Conservation (phyloP, 2,888 invertebrate species). For the Philereme vetulata region DNA sequence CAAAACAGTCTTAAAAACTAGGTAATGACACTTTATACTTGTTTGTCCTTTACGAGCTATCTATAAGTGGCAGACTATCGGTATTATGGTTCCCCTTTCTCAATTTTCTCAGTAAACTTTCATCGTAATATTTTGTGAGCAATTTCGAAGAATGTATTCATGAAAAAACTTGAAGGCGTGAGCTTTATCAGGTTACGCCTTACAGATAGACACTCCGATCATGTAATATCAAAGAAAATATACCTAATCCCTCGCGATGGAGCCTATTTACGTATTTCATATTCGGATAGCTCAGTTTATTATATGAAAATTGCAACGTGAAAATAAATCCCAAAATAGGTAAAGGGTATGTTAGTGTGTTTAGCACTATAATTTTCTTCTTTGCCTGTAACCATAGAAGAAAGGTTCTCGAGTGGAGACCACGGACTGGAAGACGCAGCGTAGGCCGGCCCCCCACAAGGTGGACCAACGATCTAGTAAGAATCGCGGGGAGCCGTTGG, state of each 20-base stretch:
- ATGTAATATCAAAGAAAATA: neutral
- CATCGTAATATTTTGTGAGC: slow-evolving; percentile 1
- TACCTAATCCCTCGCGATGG: neutral
- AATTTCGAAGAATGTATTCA: slow-evolving; percentile 6
- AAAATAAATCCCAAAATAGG: neutral
- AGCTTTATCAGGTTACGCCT: neutral
- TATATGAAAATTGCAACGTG: slow-evolving; percentile 1
- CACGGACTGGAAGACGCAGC: no score
- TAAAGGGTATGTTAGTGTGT: neutral
- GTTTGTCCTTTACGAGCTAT: no score
- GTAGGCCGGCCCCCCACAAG: no score
- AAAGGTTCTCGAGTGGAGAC: no score
- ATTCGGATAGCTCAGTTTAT: neutral
- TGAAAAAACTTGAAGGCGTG: neutral
- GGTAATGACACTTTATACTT: no score
- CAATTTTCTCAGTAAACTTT: neutral
- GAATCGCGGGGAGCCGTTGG: no score
- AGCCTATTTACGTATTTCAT: neutral
- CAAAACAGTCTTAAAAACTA: no score
- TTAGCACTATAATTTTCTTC: no score
- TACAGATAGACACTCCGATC: neutral
- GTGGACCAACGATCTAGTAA: no score
- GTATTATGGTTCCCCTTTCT: no score
- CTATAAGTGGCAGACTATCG: no score
- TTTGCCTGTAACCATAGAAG: no score